Evolutionary conservation across 2,888 invertebrate species (phyloP).

Genomic region (Pandemis heparana): DNA sequence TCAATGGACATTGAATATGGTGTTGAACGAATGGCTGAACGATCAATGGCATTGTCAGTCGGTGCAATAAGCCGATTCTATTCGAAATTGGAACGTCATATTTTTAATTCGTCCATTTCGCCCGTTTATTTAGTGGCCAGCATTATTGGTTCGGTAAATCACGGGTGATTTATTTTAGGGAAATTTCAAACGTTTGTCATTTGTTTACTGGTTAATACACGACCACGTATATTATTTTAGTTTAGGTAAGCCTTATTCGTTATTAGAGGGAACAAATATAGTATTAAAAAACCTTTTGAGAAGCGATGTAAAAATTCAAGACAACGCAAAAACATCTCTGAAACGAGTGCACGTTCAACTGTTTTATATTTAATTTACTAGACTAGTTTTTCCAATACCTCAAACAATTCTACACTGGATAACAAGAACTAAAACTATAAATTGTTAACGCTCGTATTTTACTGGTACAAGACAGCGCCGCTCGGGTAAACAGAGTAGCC

Average conservation of each 20-base stretch:
- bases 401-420: conserved; percentile 30
- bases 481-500: conserved; percentile 4
- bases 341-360: background rate
- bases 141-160: conserved; percentile 18
- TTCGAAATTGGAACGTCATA: conserved; percentile 28
- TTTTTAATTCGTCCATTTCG: conserved; percentile 24
- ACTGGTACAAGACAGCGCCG: conserved; percentile 22
- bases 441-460: conserved; percentile 33
- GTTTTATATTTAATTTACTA: background rate
- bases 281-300: background rate
- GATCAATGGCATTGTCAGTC: conserved; percentile 44
- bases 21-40: conserved; percentile 46
- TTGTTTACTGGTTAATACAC: background rate
- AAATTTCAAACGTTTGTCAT: background rate
- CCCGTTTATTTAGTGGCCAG: conserved; percentile 22
- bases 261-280: too few species aligned
- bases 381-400: background rate
- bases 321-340: background rate
- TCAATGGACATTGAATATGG: conserved; percentile 46
- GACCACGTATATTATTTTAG: background rate
- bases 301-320: background rate
- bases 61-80: conserved; percentile 35
- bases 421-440: conserved; percentile 33
- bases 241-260: background rate
- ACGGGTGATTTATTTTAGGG: background rate